Base-by-base conservation (phyloP, 2,888 invertebrate genomes). In the Poecilus cupreus region DNA sequence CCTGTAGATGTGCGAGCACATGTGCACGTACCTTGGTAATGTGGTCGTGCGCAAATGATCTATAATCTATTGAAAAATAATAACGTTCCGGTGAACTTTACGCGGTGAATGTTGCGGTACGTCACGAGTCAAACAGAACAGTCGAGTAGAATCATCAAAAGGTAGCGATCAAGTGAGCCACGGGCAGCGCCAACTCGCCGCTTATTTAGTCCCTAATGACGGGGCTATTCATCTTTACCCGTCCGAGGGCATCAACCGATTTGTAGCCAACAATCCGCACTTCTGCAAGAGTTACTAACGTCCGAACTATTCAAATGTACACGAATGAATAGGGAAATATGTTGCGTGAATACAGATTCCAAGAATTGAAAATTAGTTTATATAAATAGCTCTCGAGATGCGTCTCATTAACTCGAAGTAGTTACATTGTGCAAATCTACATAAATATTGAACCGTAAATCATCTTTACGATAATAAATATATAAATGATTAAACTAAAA, bases 41-140 rank as follows among this genome's bases (percentile, higher is more conserved):
- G 64, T 68, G 37, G 64, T 68, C 64, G 64, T 68, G 51, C 75
- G 37, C 74, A 74, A 74, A 70, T 70, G 74, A 74, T 74, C 74
- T 74, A 74, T 74, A 74, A 75, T 54, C 75, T 54, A 75, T 75
- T 75, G 49, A 49, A 75, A 75, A 75, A 75, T 49, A 37, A 20
- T 54, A 26, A 75, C 75, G 75, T 54, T 75, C 75, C 46, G 37
- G 32, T 75, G 75, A 75, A 75, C 75, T 75, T 75, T 75, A 75
- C 75, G 37, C 75, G 75, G 75, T 54, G 75, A 75, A 75, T 75
- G 75, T 75, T 37, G 16, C 22, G 32, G 37, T 18, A 0, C 64
- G 22, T 68, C 64, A 68, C 60, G 60, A 60, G 60, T 60, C 60
- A 60, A 60, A 60, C 64, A 68, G 16, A 18, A 18, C 18, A 68